A percentile compares a stretch with the other conserved stretches of the same genome.
Evolutionary conservation across 2,888 invertebrate genomes (phyloP).

Genomic region (Ormyrus pomaceus): DNA sequence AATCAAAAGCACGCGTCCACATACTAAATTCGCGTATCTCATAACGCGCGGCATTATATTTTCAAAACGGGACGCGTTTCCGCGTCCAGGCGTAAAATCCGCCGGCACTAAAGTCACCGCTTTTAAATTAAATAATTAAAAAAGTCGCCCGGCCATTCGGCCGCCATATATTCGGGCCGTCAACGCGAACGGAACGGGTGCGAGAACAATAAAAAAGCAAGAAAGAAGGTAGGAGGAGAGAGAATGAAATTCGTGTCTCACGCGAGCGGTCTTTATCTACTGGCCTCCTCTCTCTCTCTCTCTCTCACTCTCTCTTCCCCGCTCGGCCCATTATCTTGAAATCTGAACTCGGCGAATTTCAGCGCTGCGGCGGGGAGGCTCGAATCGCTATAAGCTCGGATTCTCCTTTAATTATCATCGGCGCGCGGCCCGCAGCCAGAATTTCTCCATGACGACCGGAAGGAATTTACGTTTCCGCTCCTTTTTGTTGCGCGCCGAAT

Average conservation of each 20-base stretch:
- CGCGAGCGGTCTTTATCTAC: conserved; percentile 3
- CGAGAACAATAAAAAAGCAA: background rate
- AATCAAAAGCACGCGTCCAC: too few species aligned
- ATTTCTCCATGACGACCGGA: conserved; percentile 23
- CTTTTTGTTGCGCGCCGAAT: background rate
- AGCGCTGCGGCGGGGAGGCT: background rate
- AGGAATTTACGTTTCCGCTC: conserved; percentile 32
- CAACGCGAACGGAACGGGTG: background rate
- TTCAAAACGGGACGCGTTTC: background rate
- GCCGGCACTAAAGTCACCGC: background rate
- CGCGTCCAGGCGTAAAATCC: background rate
- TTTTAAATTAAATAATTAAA: conserved; percentile 26
- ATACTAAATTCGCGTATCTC: too few species aligned
- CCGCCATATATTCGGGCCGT: background rate
- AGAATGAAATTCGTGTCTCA: background rate
- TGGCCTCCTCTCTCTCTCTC: background rate
- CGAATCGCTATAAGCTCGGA: background rate
- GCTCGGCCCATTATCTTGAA: conserved; percentile 28
- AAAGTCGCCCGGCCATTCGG: background rate
- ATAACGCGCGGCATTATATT: too few species aligned
- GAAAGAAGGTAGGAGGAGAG: background rate
- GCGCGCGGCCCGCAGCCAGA: background rate
- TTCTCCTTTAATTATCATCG: conserved; percentile 34
- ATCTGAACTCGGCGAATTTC: conserved; percentile 18
- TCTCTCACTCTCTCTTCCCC: background rate